These are phyloP conservation scores for Upupa epops DNA, from an alignment of 2,113 vertebrate species.

Conservation along the genomic window DNA sequence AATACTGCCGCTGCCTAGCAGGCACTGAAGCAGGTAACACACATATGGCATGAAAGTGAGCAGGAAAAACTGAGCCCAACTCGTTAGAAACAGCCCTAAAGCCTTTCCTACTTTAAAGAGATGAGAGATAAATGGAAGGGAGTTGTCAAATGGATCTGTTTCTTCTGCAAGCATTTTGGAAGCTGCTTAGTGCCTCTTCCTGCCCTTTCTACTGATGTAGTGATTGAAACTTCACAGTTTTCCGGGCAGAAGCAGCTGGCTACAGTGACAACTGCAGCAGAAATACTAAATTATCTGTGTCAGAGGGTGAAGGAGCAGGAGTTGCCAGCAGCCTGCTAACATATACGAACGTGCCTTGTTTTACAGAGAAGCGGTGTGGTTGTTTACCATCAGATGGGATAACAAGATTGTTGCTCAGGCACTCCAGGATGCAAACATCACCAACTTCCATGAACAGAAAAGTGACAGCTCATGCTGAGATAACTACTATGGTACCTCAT, in stretches of 20 bases:
- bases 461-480: conserved; percentile 18
- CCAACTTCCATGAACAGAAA: neutral
- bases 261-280: neutral
- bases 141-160: neutral
- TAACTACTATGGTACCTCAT: neutral
- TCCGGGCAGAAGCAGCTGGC: neutral
- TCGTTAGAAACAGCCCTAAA: neutral
- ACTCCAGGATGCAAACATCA: conserved; percentile 14
- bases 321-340: neutral
- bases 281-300: neutral
- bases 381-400: conserved; percentile 17
- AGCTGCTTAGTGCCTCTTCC: neutral
- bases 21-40: neutral
- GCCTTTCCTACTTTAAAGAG: neutral
- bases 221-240: neutral
- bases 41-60: neutral
- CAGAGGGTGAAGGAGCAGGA: neutral
- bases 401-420: conserved; percentile 9
- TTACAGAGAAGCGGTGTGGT: neutral
- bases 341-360: accelerated
- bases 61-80: accelerated
- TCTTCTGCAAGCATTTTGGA: neutral
- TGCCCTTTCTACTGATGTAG: neutral
- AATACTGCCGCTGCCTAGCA: neutral
- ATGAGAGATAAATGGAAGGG: neutral